Percentiles rank a stretch among this genome's conserved stretches.
Evolutionary conservation across 2,113 vertebrate genomes (phyloP).

Genomic region (Carollia perspicillata): DNA sequence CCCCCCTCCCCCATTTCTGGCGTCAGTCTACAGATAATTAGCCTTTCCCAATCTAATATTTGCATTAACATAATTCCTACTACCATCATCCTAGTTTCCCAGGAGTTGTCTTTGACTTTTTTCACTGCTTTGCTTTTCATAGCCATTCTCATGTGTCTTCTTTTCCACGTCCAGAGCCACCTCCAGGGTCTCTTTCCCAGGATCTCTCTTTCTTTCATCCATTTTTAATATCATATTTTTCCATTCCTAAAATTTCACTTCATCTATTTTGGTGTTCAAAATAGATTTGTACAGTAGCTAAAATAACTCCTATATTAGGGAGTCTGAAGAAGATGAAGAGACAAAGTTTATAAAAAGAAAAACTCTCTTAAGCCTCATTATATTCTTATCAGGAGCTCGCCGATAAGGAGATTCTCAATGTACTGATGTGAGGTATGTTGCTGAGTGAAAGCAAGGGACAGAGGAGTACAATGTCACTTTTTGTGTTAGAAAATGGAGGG

Average conservation of each 20-base stretch:
- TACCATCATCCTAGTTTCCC: background rate
- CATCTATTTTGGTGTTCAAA: background rate
- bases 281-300: background rate
- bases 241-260: background rate
- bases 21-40: background rate
- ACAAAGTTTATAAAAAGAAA: background rate
- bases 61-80: background rate
- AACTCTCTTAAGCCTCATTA: background rate
- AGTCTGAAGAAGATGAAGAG: background rate
- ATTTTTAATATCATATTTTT: conserved; percentile 30
- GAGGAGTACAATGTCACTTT: background rate
- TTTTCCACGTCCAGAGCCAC: background rate
- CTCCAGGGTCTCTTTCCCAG: background rate
- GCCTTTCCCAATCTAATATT: background rate
- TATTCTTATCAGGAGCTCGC: background rate
- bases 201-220: background rate
- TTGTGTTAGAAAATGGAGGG: background rate
- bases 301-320: background rate
- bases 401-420: background rate
- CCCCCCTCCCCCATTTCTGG: background rate
- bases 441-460: background rate
- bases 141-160: background rate
- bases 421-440: background rate
- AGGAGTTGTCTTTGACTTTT: background rate
- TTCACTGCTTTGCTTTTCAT: background rate